Evolutionary conservation across 2,888 invertebrate species (phyloP), one percentile per base, ranked within the genome.

Genomic region (Phortica magna): DNA sequence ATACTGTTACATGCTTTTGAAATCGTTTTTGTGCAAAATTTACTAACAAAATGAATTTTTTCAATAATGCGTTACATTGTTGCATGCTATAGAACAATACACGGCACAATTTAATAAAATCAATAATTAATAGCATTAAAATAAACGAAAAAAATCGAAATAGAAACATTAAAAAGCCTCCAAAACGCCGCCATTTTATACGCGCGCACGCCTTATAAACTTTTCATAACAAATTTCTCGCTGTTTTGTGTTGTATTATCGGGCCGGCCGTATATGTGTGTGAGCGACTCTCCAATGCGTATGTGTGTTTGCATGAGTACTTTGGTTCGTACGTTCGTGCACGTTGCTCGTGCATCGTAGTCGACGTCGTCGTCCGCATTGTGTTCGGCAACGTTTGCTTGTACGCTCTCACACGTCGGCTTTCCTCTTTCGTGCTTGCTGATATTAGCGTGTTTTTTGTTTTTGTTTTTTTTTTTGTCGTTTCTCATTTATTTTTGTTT

Each of bases 181-280:
- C 43, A 19, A 43, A 68, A 6, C 14, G 68, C 68, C 68, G 68
- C 68, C 68, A 68, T 68, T 68, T 68, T 68, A 43, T 43, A 41
- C 41, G 43, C n/a, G 43, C n/a, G 39, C n/a, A 19, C 68, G 39
- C 42, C 22, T 85, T 82, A 83, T 78, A 72, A 68, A 73, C 65
- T 83, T 78, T 83, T 82, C 81, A 77, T 88, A 88, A 82, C 77
- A 79, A 87, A 85, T 85, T 85, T 85, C 82, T 85, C 85, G 78
- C 88, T 81, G 85, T 85, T 4, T 88, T 88, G 77, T 65, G 74
- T 61, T 48, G 75, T 48, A 64, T 78, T 70, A 31, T 31, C 31
- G 31, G 55, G 55, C 53, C 68, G 17, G 41, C 77, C 53, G 14
- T 0, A 7, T 59, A 19, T 61, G 61, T 61, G 61, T 59, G 19